These are phyloP conservation scores for Bombus huntii DNA, from an alignment of 1,140 invertebrate genomes.

Conservation along the genomic window DNA sequence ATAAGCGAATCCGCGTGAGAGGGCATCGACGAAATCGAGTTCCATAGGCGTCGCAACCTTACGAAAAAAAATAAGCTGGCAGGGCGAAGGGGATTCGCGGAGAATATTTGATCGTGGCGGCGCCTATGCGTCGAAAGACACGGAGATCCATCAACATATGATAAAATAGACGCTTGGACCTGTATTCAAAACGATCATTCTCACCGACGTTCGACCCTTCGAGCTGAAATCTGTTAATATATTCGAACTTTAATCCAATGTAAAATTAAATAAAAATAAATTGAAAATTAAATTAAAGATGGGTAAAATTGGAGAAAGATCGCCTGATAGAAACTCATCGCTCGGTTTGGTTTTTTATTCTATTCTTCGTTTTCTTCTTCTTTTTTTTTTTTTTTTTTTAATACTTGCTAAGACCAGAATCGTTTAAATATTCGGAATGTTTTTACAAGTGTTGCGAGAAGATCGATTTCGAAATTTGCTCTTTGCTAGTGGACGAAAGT, in stretches of 20 bases:
- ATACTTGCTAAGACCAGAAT: no score
- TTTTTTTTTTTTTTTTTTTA: no score
- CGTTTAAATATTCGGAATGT: no score
- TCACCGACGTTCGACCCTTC: conserved; percentile 33
- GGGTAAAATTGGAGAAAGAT: no score
- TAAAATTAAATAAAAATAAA: no score
- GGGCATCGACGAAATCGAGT: conserved; percentile 43
- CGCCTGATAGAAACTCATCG: no score
- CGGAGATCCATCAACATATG: conserved; percentile 45
- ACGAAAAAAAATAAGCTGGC: background rate
- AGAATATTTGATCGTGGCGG: conserved; percentile 11
- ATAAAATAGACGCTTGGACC: conserved; percentile 21
- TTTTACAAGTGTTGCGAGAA: no score
- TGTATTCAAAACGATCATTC: conserved; percentile 44
- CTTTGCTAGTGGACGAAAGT: no score
- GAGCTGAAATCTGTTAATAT: conserved; percentile 15
- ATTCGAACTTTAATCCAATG: background rate
- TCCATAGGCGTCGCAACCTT: conserved; percentile 56
- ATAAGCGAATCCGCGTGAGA: conserved; percentile 44
- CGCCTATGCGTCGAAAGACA: conserved; percentile 54
- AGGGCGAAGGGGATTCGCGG: background rate
- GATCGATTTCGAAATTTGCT: no score
- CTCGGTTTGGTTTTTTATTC: no score
- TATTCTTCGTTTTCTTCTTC: no score
- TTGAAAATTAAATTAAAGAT: no score